phyloP scores from a whole-genome alignment of 2,797 vertebrate genomes.

The Pelobates cultripes region DNA sequence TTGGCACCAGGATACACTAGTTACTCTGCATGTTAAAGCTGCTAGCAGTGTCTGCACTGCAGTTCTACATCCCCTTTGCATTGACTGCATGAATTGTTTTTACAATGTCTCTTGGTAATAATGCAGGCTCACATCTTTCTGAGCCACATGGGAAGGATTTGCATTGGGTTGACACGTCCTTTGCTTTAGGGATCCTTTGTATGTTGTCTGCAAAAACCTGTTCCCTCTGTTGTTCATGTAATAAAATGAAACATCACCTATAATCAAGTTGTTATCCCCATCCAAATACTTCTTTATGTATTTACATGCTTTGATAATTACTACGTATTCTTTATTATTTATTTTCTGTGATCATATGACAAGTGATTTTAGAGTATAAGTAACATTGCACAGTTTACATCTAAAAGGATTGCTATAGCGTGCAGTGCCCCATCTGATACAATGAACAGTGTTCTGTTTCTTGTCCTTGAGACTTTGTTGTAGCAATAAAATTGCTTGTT shows the following conservation, averaged over 20 bases:
- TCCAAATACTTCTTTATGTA: too few species aligned
- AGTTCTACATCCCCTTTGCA: neutral
- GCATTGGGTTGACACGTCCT: neutral
- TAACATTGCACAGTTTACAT: too few species aligned
- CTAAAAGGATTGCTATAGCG: neutral
- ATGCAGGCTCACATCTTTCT: neutral
- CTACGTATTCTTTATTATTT: too few species aligned
- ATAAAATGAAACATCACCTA: too few species aligned
- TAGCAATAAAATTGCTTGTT: neutral
- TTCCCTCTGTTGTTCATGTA: too few species aligned
- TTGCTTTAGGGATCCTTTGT: too few species aligned
- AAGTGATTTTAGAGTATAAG: too few species aligned
- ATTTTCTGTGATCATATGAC: too few species aligned
- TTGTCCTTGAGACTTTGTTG: neutral
- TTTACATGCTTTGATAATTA: too few species aligned
- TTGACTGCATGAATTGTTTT: neutral
- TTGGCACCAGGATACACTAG: neutral
- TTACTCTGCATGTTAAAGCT: neutral
- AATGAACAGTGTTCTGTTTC: neutral
- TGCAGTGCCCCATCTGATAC: neutral
- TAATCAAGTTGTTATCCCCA: too few species aligned
- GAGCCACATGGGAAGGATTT: conserved; percentile 8
- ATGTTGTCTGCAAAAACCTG: too few species aligned
- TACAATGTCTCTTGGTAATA: neutral
- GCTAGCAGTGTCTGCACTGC: neutral